These are phyloP conservation scores for Porites australiensis DNA, from an alignment of 64 coral and sea anemone species.

Conservation along the genomic window DNA sequence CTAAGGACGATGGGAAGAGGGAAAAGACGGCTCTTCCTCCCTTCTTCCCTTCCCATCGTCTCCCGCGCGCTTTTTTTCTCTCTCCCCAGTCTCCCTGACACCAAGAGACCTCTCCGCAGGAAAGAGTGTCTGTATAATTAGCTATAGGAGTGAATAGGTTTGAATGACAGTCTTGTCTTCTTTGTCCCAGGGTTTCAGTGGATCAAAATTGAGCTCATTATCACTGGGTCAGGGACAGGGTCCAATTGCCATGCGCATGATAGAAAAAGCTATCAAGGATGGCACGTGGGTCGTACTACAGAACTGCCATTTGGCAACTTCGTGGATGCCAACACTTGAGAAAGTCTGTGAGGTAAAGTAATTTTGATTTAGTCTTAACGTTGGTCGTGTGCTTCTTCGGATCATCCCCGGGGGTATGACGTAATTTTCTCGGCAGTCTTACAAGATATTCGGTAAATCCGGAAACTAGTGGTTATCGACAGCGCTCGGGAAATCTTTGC, in stretches of 20 bases:
- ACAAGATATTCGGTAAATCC: too few relatives aligned
- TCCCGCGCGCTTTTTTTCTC: too few relatives aligned
- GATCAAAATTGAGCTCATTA: conserved; percentile 97
- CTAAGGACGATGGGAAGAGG: too few relatives aligned
- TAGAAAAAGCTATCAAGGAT: conserved; percentile 95
- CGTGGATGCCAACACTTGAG: conserved; percentile 99
- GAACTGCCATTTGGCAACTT: conserved; percentile 98
- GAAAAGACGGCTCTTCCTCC: too few relatives aligned
- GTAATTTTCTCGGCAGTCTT: too few relatives aligned
- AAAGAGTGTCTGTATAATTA: not conserved
- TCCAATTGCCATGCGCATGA: conserved; percentile 99
- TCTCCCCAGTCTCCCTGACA: too few relatives aligned
- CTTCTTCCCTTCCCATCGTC: too few relatives aligned
- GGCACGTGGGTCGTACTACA: conserved; percentile 99
- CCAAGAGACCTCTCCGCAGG: too few relatives aligned
- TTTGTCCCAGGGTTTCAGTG: conserved; percentile 88
- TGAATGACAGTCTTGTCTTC: not conserved
- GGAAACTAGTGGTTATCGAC: too few relatives aligned
- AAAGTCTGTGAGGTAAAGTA: conserved; percentile 93
- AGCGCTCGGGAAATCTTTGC: too few relatives aligned
- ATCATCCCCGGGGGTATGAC: too few relatives aligned
- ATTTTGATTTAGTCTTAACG: not conserved
- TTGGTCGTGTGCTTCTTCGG: too few relatives aligned
- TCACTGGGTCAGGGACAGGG: conserved; percentile 99
- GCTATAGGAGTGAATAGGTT: not conserved